Evolutionary conservation across 2,113 vertebrate species (phyloP).

Genomic region (Oplegnathus fasciatus): DNA sequence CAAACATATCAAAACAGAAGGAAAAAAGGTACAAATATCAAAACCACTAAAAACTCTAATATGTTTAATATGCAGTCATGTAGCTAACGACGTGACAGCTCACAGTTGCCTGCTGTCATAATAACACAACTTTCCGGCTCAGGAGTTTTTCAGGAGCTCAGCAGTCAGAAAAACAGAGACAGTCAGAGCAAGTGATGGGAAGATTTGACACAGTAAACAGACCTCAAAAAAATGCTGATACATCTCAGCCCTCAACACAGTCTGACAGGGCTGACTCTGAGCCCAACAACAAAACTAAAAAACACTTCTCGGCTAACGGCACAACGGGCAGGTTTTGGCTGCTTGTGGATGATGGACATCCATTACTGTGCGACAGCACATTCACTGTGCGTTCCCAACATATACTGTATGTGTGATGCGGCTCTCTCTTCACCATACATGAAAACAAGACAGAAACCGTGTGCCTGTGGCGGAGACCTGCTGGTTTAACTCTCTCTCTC

Average conservation of each 20-base stretch:
- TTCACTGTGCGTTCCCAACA: neutral
- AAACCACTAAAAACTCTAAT: neutral
- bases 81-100: neutral
- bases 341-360: neutral
- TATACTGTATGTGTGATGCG: neutral
- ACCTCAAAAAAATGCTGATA: neutral
- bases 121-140: neutral
- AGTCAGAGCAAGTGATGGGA: neutral
- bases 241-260: neutral
- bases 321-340: neutral
- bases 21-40: neutral
- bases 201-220: neutral
- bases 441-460: too few relatives aligned
- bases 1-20: neutral
- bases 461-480: too few relatives aligned
- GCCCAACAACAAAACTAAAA: neutral
- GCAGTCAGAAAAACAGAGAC: neutral
- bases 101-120: neutral
- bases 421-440: too few relatives aligned
- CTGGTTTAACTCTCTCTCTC: too few relatives aligned
- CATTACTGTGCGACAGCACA: neutral
- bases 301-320: neutral
- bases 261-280: neutral
- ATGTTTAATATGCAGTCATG: too few relatives aligned
- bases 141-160: neutral